Conservation (phyloP, 53 echinoderm and acorn worm genomes). For the Paelopatides confundens region DNA sequence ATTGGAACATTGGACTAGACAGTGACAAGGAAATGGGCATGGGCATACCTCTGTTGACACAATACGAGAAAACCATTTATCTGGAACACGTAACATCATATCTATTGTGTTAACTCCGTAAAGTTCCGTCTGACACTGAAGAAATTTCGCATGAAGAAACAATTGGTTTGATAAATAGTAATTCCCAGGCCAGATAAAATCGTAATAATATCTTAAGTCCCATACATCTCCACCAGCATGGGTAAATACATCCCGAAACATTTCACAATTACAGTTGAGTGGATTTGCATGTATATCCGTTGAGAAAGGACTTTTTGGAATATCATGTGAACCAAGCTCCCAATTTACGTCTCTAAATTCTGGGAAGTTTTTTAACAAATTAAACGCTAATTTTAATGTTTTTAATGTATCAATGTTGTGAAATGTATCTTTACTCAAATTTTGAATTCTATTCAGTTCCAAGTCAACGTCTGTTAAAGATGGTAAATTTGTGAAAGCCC, state of each 20-base stretch:
- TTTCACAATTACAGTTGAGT: conserved; percentile 20
- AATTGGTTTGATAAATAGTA: conserved; percentile 4
- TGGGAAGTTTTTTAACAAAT: conserved; percentile 8
- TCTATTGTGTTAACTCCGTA: neutral
- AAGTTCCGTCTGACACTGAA: neutral
- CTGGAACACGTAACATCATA: neutral
- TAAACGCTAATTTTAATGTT: neutral
- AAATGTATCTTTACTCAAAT: neutral
- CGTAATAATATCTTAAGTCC: neutral
- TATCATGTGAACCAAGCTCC: neutral
- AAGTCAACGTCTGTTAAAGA: neutral
- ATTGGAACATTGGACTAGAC: neutral
- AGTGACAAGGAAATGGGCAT: neutral
- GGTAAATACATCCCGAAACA: conserved; percentile 2
- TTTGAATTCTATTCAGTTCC: neutral
- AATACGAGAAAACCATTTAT: neutral
- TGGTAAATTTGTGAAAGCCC: neutral
- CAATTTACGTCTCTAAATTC: neutral
- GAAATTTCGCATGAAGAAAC: neutral
- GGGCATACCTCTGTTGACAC: neutral
- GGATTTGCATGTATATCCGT: neutral
- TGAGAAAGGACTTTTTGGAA: neutral
- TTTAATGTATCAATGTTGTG: neutral
- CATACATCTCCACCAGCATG: neutral
- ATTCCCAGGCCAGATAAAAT: conserved; percentile 22